Evolutionary conservation across 2,888 invertebrate genomes (phyloP).

Genomic region (Tinea semifulvella): DNA sequence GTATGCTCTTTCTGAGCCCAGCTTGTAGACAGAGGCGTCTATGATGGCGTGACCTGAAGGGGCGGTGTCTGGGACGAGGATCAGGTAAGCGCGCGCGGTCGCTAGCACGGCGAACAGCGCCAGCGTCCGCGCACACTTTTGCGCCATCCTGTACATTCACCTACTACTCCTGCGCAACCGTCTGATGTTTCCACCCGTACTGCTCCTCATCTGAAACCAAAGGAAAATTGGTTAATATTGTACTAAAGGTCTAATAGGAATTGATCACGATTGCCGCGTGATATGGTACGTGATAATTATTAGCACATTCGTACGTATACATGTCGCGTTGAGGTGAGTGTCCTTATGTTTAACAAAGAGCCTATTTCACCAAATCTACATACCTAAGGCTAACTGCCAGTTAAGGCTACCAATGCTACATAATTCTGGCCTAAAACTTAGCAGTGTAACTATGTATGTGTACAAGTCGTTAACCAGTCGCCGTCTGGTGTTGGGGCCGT

Average conservation of each 20-base stretch:
- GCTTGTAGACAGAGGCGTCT: constrained; percentile 81
- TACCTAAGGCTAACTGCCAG: no score
- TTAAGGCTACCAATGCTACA: no score
- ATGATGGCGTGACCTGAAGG: constrained; percentile 75
- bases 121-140: constrained; percentile 37
- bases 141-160: constrained; percentile 41
- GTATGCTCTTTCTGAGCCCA: constrained; percentile 82
- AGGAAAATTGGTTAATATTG: neutral
- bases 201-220: constrained; percentile 44
- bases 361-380: no score
- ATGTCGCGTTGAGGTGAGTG: no score
- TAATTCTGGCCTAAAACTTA: no score
- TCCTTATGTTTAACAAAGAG: no score
- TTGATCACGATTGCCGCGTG: no score
- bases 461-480: constrained; percentile 9
- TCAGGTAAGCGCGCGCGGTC: constrained; percentile 57
- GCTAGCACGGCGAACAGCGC: constrained; percentile 36
- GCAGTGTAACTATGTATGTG: neutral
- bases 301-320: no score
- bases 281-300: no score
- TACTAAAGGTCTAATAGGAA: neutral
- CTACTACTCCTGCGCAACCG: constrained; percentile 43
- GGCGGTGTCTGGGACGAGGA: constrained; percentile 66
- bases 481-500: constrained; percentile 9
- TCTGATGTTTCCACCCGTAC: constrained; percentile 16